Base-by-base conservation (phyloP, 2,888 invertebrate genomes). In the Polyommatus iphigenia region DNA sequence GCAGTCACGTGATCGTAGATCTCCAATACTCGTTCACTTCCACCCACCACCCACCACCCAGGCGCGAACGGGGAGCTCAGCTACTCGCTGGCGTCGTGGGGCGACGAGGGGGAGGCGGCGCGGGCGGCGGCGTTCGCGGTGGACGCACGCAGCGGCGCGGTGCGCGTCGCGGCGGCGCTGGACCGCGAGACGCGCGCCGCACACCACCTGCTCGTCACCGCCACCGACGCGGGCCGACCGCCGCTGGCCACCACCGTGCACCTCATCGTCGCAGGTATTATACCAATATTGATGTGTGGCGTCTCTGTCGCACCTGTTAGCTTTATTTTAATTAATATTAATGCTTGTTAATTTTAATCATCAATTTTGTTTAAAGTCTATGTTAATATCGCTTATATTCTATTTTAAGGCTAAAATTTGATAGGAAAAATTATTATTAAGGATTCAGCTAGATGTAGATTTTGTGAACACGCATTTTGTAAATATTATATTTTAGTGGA, bases 201-300 rank as follows among this genome's bases (percentile, higher is more conserved):
- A 15, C 97, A 98, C 92, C 97, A 97, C 86, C 96, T 98, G 85
- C 95, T 97, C 76, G 95, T 98, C 8, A 95, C 96, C 76, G 98
- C 98, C 2, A 95, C 95, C 24, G 99, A 99, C 92, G 95, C 95
- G 80, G 99, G 98, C 15, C 95, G 96, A n/a, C 98, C 98, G 15
- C 95, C 96, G 81, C 94, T 98, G 20, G 96, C 96, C 80, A 96
- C 97, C 81, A 97, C 97, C 3, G 97, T 97, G 15, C 97, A 97
- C 86, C 96, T 98, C 20, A 97, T 97, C 95, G 94, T 99, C 54
- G 95, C 95, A 84, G 96, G 96, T 96, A 88, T 86, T 36, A 36
- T 36, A 36, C 36, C 5, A 36, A 36, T 36, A 36, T 36, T 36
- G 36, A 36, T n/a, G n/a, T n/a, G n/a, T n/a, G n/a, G n/a, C n/a